These are phyloP conservation scores for Proctacanthus coquilletti DNA, from an alignment of 1,140 invertebrate genomes.

Conservation along the genomic window DNA sequence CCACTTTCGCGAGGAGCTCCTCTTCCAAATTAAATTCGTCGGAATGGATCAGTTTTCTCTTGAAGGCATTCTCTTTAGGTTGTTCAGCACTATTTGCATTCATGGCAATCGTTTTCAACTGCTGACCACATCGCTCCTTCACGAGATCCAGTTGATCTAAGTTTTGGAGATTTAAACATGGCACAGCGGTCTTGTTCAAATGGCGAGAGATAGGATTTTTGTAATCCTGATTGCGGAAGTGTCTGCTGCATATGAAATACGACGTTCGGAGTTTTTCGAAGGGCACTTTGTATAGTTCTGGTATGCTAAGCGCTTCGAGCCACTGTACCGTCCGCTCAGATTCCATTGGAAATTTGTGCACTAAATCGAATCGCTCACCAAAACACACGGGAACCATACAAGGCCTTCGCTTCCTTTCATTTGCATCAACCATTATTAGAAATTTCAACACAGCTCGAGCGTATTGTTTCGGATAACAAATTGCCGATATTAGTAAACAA, in stretches of 20 bases:
- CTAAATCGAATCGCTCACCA: constrained; percentile 7
- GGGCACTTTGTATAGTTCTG: neutral
- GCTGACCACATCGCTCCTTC: too few species aligned
- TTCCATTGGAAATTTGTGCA: constrained; percentile 8
- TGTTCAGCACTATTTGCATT: too few species aligned
- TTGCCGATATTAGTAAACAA: too few species aligned
- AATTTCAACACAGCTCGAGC: too few species aligned
- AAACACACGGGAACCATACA: constrained; percentile 3
- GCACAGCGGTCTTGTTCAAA: constrained; percentile 7
- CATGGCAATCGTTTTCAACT: too few species aligned
- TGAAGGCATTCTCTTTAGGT: too few species aligned
- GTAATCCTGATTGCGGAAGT: constrained; percentile 8
- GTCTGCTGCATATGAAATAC: constrained; percentile 6
- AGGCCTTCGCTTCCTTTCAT: neutral
- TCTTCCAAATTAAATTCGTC: too few species aligned
- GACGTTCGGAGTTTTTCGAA: neutral
- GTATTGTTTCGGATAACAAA: too few species aligned
- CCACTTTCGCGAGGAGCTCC: too few species aligned
- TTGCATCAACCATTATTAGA: too few species aligned
- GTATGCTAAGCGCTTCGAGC: constrained; percentile 3
- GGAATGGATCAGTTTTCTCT: too few species aligned
- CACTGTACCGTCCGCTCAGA: constrained; percentile 1
- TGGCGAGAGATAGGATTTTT: constrained; percentile 5
- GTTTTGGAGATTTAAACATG: constrained; percentile 6
- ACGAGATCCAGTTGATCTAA: constrained; percentile 4